Conservation (phyloP, 2,888 invertebrate genomes). For the Petrolisthes manimaculis region DNA sequence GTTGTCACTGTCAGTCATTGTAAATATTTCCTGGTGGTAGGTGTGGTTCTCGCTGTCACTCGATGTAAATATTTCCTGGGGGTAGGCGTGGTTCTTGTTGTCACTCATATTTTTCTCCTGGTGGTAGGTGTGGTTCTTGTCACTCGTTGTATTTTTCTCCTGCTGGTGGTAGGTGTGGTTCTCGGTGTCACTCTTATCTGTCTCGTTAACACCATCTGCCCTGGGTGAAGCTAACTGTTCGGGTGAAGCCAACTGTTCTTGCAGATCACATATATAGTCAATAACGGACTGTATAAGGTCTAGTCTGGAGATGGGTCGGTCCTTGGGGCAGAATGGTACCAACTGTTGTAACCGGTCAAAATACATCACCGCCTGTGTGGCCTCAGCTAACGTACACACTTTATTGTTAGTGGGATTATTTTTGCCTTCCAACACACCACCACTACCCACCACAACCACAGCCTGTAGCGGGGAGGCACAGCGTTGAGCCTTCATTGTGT, state of each 20-base stretch:
- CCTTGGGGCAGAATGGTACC: slow-evolving; percentile 71
- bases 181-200: too few relatives aligned
- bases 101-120: too few relatives aligned
- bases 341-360: slow-evolving; percentile 71
- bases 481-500: slow-evolving; percentile 54
- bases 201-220: too few relatives aligned
- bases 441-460: slow-evolving; percentile 14
- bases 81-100: too few relatives aligned
- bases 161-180: too few relatives aligned
- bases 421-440: slow-evolving; percentile 51
- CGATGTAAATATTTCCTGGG: too few relatives aligned
- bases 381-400: slow-evolving; percentile 29
- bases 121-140: too few relatives aligned
- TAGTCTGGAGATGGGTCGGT: slow-evolving; percentile 70
- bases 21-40: too few relatives aligned
- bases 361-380: slow-evolving; percentile 69
- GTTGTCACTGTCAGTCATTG: too few relatives aligned
- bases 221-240: background rate
- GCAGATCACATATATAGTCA: slow-evolving; percentile 72
- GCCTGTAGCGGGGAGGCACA: slow-evolving; percentile 53
- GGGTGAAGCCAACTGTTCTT: slow-evolving; percentile 68
- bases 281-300: slow-evolving; percentile 72
- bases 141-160: too few relatives aligned
- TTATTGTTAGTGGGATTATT: slow-evolving; percentile 23
- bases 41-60: too few relatives aligned